Conservation (phyloP, 2,797 vertebrate genomes). For the Hozukius guyotensis region DNA sequence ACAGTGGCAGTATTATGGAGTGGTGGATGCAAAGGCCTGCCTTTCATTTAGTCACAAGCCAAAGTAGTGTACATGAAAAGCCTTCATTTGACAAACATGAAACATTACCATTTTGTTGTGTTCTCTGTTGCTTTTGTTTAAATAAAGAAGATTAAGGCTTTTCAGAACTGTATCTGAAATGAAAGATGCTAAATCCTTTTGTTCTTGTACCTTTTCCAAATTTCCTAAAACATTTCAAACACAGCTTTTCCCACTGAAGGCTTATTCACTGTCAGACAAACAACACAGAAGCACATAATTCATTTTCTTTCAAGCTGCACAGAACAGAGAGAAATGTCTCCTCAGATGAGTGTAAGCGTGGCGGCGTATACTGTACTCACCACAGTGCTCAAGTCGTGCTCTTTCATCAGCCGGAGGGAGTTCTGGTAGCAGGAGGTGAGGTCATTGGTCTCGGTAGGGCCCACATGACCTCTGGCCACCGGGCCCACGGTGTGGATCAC, state of each 20-base stretch:
- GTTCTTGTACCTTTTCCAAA: conserved; percentile 61
- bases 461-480: conserved; percentile 92
- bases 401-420: conserved; percentile 92
- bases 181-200: conserved; percentile 70
- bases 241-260: conserved; percentile 34
- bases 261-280: conserved; percentile 42
- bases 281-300: conserved; percentile 43
- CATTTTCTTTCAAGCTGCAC: conserved; percentile 31
- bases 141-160: conserved; percentile 73
- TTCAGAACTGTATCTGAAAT: conserved; percentile 65
- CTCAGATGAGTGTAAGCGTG: background rate
- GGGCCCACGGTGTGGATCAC: conserved; percentile 99
- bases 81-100: conserved; percentile 68
- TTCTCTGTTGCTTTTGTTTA: conserved; percentile 63
- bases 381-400: conserved; percentile 90
- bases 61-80: conserved; percentile 61
- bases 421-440: conserved; percentile 95
- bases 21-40: conserved; percentile 43
- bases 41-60: conserved; percentile 64
- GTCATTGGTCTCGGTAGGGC: conserved; percentile 87
- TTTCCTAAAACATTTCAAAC: conserved; percentile 45
- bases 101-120: conserved; percentile 60
- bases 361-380: conserved; percentile 84
- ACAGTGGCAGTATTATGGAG: conserved; percentile 29
- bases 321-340: conserved; percentile 6